Evolutionary conservation across 2,113 vertebrate species (phyloP).

Genomic region (Xenopus laevis): DNA sequence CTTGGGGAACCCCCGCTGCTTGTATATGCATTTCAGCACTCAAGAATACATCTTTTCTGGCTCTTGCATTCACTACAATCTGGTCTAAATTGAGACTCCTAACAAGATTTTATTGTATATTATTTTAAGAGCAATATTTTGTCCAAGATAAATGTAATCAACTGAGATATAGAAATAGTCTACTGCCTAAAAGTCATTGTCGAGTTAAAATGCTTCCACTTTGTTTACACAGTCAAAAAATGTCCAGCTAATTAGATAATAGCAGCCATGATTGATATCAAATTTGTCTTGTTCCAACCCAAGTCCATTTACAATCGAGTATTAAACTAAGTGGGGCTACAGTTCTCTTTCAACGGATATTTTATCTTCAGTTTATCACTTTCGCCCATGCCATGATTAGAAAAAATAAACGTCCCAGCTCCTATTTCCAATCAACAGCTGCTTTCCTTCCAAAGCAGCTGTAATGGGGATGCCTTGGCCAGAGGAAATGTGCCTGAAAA

Average conservation of each 20-base stretch:
- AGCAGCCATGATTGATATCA: neutral
- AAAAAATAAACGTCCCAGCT: constrained; percentile 65
- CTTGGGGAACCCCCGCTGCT: no score
- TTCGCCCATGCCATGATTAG: constrained; percentile 67
- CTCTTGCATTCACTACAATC: neutral
- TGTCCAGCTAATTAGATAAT: constrained; percentile 4
- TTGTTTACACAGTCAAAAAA: constrained; percentile 6
- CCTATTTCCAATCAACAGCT: constrained; percentile 51
- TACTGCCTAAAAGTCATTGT: neutral
- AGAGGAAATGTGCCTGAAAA: constrained; percentile 41
- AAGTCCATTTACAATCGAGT: constrained; percentile 50
- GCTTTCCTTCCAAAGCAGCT: constrained; percentile 41
- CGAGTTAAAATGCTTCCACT: neutral
- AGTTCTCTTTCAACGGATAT: constrained; percentile 62
- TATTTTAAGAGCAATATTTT: neutral
- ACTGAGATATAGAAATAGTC: neutral
- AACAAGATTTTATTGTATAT: neutral
- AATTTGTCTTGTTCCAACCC: constrained; percentile 33
- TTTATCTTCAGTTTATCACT: constrained; percentile 62
- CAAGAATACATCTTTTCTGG: neutral
- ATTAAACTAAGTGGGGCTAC: constrained; percentile 57
- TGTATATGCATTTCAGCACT: neutral
- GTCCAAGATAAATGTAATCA: constrained; percentile 8
- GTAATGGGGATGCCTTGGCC: constrained; percentile 37
- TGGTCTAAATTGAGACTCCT: neutral